phyloP scores from a whole-genome alignment of 2,113 vertebrate genomes.

The Thunnus thynnus region DNA sequence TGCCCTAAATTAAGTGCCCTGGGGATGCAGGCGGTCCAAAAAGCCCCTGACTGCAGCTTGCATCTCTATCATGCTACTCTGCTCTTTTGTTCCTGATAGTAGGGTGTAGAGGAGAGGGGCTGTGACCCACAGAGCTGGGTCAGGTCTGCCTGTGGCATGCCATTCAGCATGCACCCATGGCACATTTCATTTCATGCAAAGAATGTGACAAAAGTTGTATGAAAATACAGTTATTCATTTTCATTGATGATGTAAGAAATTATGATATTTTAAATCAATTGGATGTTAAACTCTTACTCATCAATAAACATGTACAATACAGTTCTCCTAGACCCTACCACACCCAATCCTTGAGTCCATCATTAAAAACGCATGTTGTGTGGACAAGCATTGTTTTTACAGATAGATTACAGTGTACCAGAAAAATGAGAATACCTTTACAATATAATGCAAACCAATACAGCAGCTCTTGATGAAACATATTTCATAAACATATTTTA shows the following conservation, averaged over 20 bases:
- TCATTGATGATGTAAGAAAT: background rate
- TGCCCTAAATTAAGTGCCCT: slow-evolving; percentile 75
- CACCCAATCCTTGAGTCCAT: background rate
- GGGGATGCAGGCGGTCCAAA: slow-evolving; percentile 77
- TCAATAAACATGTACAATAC: background rate
- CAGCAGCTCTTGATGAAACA: too few species aligned
- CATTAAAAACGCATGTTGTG: too few species aligned
- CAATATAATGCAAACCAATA: too few species aligned
- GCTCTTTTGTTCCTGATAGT: slow-evolving; percentile 63
- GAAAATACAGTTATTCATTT: background rate
- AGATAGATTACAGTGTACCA: background rate
- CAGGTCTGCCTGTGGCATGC: slow-evolving; percentile 7
- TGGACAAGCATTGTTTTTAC: background rate
- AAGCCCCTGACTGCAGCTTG: slow-evolving; percentile 75
- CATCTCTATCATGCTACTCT: slow-evolving; percentile 35
- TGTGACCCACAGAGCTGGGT: slow-evolving; percentile 50
- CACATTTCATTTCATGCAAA: slow-evolving; percentile 15
- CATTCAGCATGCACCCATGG: background rate
- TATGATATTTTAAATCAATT: background rate
- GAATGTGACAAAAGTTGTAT: slow-evolving; percentile 6
- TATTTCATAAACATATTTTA: too few species aligned
- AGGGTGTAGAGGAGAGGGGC: slow-evolving; percentile 16
- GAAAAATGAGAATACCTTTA: too few species aligned
- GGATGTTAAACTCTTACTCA: background rate
- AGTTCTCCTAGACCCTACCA: background rate